These are phyloP conservation scores for Holotrichia oblita DNA, from an alignment of 1,140 invertebrate species.

Conservation along the genomic window DNA sequence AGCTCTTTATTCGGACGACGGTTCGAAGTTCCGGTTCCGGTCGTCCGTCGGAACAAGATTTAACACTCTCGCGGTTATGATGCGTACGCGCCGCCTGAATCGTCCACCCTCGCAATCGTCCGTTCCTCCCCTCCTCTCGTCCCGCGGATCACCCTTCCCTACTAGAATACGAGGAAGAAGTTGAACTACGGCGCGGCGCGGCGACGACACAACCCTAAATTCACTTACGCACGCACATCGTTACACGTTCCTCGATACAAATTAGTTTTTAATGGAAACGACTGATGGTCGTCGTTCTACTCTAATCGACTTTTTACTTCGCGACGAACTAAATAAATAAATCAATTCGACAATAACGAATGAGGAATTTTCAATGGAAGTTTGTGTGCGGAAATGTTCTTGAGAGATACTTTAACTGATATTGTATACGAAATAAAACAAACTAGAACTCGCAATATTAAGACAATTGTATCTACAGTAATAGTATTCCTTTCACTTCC, in stretches of 20 bases:
- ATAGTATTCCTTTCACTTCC: too few species aligned
- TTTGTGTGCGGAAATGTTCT: neutral
- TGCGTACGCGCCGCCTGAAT: constrained; percentile 41
- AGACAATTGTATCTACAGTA: too few species aligned
- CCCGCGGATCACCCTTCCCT: neutral
- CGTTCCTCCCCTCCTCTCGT: neutral
- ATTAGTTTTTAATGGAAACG: neutral
- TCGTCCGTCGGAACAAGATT: constrained; percentile 59
- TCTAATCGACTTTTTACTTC: constrained; percentile 25
- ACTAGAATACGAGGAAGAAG: too few species aligned
- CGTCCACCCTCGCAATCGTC: constrained; percentile 16
- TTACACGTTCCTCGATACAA: too few species aligned
- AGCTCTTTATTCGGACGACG: constrained; percentile 59
- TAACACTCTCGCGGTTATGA: constrained; percentile 58
- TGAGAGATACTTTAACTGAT: constrained; percentile 3
- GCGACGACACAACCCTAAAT: neutral
- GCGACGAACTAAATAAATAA: constrained; percentile 26
- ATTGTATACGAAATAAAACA: too few species aligned
- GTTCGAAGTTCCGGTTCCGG: constrained; percentile 58
- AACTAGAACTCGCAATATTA: too few species aligned
- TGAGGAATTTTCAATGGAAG: neutral
- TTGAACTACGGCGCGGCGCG: too few species aligned
- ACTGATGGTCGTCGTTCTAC: neutral
- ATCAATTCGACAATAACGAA: constrained; percentile 31
- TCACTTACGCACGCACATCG: constrained; percentile 31